phyloP scores from a whole-genome alignment of 2,888 invertebrate genomes.

The Leucania comma region DNA sequence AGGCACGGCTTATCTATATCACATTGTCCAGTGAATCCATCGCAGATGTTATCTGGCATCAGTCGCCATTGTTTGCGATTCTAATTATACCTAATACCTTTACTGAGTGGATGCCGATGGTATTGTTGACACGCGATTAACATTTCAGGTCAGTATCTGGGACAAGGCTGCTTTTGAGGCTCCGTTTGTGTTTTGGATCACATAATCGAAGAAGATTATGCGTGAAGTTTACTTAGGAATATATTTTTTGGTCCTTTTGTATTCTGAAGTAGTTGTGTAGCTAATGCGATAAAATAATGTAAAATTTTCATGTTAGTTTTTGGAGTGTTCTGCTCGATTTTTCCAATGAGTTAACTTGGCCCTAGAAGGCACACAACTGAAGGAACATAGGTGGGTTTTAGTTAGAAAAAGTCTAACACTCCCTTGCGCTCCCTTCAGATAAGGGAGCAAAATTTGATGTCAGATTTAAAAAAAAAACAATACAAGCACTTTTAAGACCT shows the following conservation, averaged over 20 bases:
- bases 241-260: background rate
- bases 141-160: slow-evolving; percentile 60
- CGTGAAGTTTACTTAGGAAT: slow-evolving; percentile 15
- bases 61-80: slow-evolving; percentile 57
- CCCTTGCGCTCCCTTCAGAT: no score
- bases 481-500: no score
- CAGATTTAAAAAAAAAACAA: no score
- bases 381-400: no score
- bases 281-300: no score
- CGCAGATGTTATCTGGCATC: slow-evolving; percentile 59
- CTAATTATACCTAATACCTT: slow-evolving; percentile 65
- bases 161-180: slow-evolving; percentile 54
- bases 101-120: slow-evolving; percentile 45
- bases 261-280: no score
- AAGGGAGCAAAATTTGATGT: no score
- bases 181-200: slow-evolving; percentile 38
- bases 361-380: no score
- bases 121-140: slow-evolving; percentile 65
- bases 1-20: slow-evolving; percentile 59
- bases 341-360: no score
- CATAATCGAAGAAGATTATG: slow-evolving; percentile 23
- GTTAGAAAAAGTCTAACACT: no score
- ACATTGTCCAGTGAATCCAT: slow-evolving; percentile 56
- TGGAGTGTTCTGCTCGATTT: no score
- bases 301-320: no score